Percentiles rank a stretch among this genome's conserved stretches.
Conservation (phyloP, 2,113 vertebrate genomes). For the Pteropus alecto region DNA sequence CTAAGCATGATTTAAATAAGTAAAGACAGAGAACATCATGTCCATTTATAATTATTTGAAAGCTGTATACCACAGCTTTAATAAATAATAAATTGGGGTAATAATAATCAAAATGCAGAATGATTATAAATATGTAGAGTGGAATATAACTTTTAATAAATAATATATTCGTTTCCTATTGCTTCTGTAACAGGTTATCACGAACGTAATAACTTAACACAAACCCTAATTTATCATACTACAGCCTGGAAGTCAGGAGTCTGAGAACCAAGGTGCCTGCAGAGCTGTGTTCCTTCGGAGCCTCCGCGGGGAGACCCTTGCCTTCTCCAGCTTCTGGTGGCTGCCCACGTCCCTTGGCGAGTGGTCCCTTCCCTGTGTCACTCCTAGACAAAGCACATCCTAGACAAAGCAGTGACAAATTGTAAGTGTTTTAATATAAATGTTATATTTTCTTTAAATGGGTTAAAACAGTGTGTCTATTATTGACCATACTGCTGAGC, state of each 20-base stretch:
- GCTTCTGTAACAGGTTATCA: background rate
- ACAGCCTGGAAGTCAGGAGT: background rate
- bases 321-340: background rate
- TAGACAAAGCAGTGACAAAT: background rate
- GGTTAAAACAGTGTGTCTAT: background rate
- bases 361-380: fast-evolving
- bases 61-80: background rate
- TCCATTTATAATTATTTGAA: background rate
- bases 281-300: background rate
- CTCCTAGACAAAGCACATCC: background rate
- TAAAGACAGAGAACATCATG: background rate
- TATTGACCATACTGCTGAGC: background rate
- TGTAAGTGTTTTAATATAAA: background rate
- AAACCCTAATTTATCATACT: background rate
- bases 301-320: fast-evolving
- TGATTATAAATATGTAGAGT: background rate
- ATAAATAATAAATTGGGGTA: background rate
- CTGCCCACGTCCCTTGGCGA: fast-evolving
- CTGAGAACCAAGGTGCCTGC: background rate
- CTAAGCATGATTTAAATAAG: background rate
- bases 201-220: background rate
- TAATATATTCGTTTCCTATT: background rate
- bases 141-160: background rate
- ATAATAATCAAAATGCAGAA: background rate
- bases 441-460: background rate